Base-by-base conservation (phyloP, 2,888 invertebrate genomes). In the Campoplex capitator region DNA sequence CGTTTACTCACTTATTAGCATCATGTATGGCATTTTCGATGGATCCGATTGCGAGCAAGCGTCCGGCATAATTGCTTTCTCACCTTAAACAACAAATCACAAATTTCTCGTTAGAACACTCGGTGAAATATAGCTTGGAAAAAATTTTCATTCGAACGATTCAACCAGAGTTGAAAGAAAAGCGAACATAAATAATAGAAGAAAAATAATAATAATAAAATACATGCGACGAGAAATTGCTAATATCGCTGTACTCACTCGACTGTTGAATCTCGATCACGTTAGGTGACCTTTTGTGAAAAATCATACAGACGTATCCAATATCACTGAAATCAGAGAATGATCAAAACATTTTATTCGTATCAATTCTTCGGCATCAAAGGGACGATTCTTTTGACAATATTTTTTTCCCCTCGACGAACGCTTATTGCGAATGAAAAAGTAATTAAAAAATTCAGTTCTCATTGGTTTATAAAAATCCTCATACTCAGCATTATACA, bases 301-400 rank as follows among this genome's bases (percentile, higher is more conserved):
- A 96, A 90, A 96, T 95, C 95, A 97, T 96, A 93, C 98, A 98
- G 54, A 97, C 96, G 94, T 97, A 97, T 4, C 97, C 97, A 48
- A 97, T 97, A 92, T 97, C 96, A 91, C 98, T 97, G 95, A 2
- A 95, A 96, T 90, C 89, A 75, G 85, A 87, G 11, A 56, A 62
- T 87, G 77, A 62, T 65, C 28, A 65, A 65, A 51, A 67, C 23
- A 58, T 18, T 38, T 18, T 84, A 1, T 51, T 58, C 54, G 35
- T 71, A 32, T 23, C 13, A 58, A 58, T 58, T 11, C 42, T 76
- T 65, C 54, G n/a, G 58, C 58, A 38, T 67, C 67, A 67, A 38
- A 67, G 67, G 67, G 13, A 38, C 18, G 2, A 18, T 67, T 18
- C 28, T 13, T 67, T 67, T 67, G 67, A 38, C 58, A 3, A 65